Evolutionary conservation across 2,888 invertebrate species (phyloP), one percentile per base, ranked within the genome.

Genomic region (Plagiodera versicolora): DNA sequence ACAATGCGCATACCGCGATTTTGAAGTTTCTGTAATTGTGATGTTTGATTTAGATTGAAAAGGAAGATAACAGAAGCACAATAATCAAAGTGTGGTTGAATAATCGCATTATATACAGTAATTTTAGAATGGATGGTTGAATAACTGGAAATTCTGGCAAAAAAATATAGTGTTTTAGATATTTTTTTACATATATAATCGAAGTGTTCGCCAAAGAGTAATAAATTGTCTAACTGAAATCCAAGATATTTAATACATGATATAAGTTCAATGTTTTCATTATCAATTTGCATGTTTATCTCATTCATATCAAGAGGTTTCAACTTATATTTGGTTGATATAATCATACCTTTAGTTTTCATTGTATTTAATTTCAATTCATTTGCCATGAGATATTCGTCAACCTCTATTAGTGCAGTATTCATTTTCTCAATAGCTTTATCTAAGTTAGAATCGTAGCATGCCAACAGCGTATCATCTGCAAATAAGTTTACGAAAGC

Each of bases 381-480:
- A 32, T 55, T 55, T 16, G 19, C 32, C 19, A 30, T 55, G 32
- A 55, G 18, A 19, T 32, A 46, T 35, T 32, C 19, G 17, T 32
- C 11, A 47, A 55, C 47, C 1, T 24, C 32, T 14, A 14, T 14
- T 32, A 55, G n/a, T 28, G 18, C 16, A 1, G 19, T 11, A 14
- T 50, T 57, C 48, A 56, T 56, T 48, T 56, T 56, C 11, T 32
- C 18, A 32, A 56, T 16, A n/a, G 49, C 56, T 20, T 18, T 24
- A 53, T 44, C 44, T 44, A 53, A 44, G 24, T 44, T 35, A 14
- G 39, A 14, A 32, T 56, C 20, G 11, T 28, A 47, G n/a, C 35
- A 47, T 14, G 18, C 56, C 28, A 56, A 24, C 24, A 47, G 46
- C 5, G 20, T 47, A 14, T 56, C 46, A 44, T 56, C 48, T 14